Base-by-base conservation (phyloP, 1,140 invertebrate genomes). In the Tetramorium parvispinum region DNA sequence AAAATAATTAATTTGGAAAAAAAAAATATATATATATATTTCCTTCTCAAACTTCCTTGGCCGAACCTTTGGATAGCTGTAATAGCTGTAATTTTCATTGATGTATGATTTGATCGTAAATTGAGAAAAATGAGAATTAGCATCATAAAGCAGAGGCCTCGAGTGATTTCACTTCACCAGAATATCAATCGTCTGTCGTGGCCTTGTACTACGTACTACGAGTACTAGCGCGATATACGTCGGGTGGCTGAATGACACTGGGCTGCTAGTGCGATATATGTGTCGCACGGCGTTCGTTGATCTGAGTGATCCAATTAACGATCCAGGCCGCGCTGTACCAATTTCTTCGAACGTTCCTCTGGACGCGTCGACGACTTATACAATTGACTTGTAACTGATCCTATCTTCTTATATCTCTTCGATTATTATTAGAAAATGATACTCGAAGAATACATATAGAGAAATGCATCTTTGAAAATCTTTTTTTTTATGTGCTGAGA, bases 281-380 rank as follows among this genome's bases (percentile, higher is more conserved):
- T 81, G 86, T 70, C 79, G 77, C 66, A 53, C 59, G 66, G 91
- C 89, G 88, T 88, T 92, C 88, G 89, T 92, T 92, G 91, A 92
- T 93, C 90, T 85, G 88, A 88, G 49, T 89, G 89, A 92, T 93
- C 90, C 90, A 92, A 92, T 92, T 92, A 91, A 77, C 85, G 46
- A 89, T 73, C 90, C 87, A 51, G 59, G 37, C 63, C 57, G 51
- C 57, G 66, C 66, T 55, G 51, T 68, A 27, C 32, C 66, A 70
- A 82, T 73, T 82, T 73, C 79, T 82, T 53, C 77, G 32, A 5
- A 79, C 32, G 77, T 46, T 82, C 68, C 40, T 82, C 27, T 71
- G 18, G 6, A 66, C 61, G 61, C n/a, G 43, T 24, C 66, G 24
- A 55, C 5, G 32, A 71, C 43, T 73, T 16, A 1, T 57, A 55